These are phyloP conservation scores for Puntigrus tetrazona DNA, from an alignment of 2,113 vertebrate species.

Conservation along the genomic window DNA sequence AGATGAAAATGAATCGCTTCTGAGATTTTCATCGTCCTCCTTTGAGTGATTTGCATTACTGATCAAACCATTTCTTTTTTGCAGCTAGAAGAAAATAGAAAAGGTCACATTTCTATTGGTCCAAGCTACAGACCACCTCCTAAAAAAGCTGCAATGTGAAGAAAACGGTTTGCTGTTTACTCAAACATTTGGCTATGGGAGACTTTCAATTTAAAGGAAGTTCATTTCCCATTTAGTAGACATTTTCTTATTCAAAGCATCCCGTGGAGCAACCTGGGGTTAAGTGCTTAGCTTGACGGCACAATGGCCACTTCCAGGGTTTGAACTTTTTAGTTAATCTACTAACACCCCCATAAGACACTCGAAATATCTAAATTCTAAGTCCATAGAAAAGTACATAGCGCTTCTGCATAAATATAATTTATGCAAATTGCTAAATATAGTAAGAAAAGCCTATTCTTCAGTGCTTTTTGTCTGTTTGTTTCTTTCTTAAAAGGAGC, in stretches of 20 bases:
- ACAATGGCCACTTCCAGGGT: constrained; percentile 6
- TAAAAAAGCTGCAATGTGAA: not conserved
- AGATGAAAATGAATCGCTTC: not conserved
- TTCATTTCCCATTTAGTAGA: not conserved
- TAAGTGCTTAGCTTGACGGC: not conserved
- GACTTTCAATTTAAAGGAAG: not conserved
- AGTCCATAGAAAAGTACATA: not conserved
- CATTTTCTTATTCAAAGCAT: not conserved
- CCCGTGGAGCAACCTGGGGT: not conserved
- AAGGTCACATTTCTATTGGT: not conserved
- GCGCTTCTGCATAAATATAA: not conserved
- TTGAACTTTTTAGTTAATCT: not conserved
- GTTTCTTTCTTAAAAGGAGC: not conserved
- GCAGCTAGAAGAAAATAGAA: not conserved
- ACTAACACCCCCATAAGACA: not conserved
- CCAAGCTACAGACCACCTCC: not conserved
- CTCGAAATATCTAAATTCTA: not conserved
- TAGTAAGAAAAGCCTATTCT: not conserved
- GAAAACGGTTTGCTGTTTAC: not conserved
- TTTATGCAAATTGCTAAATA: not conserved
- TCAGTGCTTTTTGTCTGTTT: too few relatives aligned
- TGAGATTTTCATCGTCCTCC: not conserved
- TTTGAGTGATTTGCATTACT: not conserved
- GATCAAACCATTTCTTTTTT: not conserved
- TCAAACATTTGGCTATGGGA: not conserved